These are phyloP conservation scores for Ictalurus punctatus DNA, from an alignment of 2,113 vertebrate species.

Conservation along the genomic window DNA sequence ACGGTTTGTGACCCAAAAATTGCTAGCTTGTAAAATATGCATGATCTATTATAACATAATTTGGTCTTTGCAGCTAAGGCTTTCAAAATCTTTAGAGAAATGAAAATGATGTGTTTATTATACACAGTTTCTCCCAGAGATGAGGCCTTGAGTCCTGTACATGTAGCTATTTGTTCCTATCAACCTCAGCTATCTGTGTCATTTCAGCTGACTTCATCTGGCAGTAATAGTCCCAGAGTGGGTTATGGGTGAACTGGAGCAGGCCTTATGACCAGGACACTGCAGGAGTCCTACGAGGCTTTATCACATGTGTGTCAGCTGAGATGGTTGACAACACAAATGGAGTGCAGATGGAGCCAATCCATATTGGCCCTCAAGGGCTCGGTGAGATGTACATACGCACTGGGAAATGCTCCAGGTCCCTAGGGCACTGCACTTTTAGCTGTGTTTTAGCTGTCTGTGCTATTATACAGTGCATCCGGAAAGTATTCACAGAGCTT, in stretches of 20 bases:
- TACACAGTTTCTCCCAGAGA: background rate
- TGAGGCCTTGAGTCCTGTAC: background rate
- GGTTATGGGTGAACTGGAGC: background rate
- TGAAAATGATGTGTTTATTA: background rate
- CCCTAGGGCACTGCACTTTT: conserved; percentile 12
- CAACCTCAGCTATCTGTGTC: background rate
- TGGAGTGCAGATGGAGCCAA: conserved; percentile 24
- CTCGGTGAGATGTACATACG: background rate
- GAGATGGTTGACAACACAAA: conserved; percentile 15
- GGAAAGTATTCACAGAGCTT: no score
- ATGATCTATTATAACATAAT: background rate
- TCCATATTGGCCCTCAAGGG: background rate
- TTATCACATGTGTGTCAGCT: background rate
- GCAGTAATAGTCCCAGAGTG: conserved; percentile 14
- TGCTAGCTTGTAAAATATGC: background rate
- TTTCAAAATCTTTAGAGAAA: background rate
- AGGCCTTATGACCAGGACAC: background rate
- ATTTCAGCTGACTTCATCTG: conserved; percentile 19
- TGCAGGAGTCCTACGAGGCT: background rate
- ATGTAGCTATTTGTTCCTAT: background rate
- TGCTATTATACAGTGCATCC: background rate
- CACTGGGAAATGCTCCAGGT: background rate
- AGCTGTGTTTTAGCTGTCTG: conserved; percentile 20
- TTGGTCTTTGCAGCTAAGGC: background rate
- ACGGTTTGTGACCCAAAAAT: no score